Evolutionary conservation across 2,888 invertebrate genomes (phyloP).

Genomic region (Liopterus haemorrhoidalis): DNA sequence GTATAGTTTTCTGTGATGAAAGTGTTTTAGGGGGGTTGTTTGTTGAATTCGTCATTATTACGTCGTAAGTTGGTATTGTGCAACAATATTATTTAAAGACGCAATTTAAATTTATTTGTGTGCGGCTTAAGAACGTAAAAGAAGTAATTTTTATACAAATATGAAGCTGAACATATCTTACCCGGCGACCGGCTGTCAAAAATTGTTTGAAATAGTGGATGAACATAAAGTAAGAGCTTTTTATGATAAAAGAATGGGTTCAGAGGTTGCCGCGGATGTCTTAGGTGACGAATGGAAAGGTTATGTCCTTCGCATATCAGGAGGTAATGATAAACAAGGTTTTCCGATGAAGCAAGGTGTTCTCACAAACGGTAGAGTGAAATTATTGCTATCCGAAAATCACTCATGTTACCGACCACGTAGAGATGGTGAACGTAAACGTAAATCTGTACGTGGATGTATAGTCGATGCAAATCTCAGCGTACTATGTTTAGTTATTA

Average conservation of each 20-base stretch:
- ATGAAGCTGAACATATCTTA: constrained; percentile 89
- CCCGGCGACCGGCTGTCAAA: constrained; percentile 97
- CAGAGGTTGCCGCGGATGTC: constrained; percentile 86
- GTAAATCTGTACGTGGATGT: constrained; percentile 97
- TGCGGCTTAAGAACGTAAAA: background rate
- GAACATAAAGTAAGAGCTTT: constrained; percentile 95
- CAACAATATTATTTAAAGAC: constrained; percentile 2
- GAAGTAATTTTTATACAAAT: constrained; percentile 8
- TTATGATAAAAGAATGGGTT: constrained; percentile 97
- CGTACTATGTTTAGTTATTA: constrained; percentile 83
- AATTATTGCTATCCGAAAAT: constrained; percentile 85
- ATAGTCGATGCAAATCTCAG: constrained; percentile 95
- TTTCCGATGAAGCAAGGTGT: constrained; percentile 99
- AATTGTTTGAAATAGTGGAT: constrained; percentile 93
- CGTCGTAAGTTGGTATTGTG: too few relatives aligned
- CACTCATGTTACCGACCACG: constrained; percentile 92
- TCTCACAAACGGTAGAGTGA: constrained; percentile 87
- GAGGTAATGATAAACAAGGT: constrained; percentile 99
- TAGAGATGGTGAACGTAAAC: constrained; percentile 88
- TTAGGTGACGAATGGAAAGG: constrained; percentile 99
- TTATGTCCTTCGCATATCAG: constrained; percentile 87
- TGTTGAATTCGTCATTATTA: too few relatives aligned
- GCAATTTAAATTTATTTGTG: background rate
- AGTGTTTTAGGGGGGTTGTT: too few relatives aligned
- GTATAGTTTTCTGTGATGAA: too few relatives aligned